Evolutionary conservation across 2,113 vertebrate genomes (phyloP).

Genomic region (Varanus komodoensis): DNA sequence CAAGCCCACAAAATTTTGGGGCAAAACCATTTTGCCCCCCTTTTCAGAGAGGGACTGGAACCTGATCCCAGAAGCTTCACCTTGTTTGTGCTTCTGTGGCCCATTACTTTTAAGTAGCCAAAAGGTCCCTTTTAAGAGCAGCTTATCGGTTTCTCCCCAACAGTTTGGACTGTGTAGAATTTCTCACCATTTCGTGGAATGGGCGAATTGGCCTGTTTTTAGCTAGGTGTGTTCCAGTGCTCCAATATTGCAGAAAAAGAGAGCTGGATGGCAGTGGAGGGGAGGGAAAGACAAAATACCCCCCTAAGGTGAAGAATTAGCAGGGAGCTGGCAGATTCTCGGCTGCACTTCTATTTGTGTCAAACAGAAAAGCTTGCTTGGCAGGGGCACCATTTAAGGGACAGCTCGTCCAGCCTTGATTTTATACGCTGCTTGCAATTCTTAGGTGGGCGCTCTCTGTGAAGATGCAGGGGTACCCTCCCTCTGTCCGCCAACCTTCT

Average conservation of each 20-base stretch:
- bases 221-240: no score
- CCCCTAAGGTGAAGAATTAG: background rate
- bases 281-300: background rate
- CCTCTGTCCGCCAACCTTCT: background rate
- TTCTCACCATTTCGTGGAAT: no score
- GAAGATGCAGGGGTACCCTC: no score
- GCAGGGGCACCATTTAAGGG: background rate
- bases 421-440: background rate
- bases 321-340: background rate
- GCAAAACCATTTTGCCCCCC: no score
- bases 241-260: background rate
- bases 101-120: no score
- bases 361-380: background rate
- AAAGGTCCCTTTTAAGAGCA: background rate
- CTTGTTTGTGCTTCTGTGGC: background rate
- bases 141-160: rapidly evolving
- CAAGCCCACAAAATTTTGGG: no score
- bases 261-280: background rate
- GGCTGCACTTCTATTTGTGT: background rate
- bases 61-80: background rate
- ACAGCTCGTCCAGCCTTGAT: background rate
- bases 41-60: background rate
- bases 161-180: background rate
- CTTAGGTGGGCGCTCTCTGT: background rate
- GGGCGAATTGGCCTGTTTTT: background rate